Evolutionary conservation across 30 jellyfish, hydroid and myxozoan genomes (phyloP), one percentile per base, ranked within the genome.

Genomic region (Cassiopea xamachana): DNA sequence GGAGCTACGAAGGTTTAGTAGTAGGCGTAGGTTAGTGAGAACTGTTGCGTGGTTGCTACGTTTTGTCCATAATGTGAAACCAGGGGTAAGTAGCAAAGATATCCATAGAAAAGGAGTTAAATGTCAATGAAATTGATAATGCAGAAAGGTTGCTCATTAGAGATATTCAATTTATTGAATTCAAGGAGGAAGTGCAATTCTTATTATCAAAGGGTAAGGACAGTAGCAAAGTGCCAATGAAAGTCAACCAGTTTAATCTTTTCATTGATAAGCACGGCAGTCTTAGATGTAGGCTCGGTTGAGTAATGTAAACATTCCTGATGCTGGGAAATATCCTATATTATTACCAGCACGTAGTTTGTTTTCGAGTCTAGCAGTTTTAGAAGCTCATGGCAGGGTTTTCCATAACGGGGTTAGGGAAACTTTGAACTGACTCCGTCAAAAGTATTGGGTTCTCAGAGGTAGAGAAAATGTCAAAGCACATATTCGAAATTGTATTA

Each of bases 351-450:
- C 94, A 44, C 64, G 75, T n/a, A 75, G 62, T 62, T 46, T 51
- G 8, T 76, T n/a, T 73, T 70, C 79, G 15, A 50, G 14, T 12
- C 46, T 87, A 5, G 64, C 76, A 45, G 68, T 87, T 27, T 8
- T 4, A 48, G 94, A 87, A 6, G 55, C 89, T 19, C 94, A 76
- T 49, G 46, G 74, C 18, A 27, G 27, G 46, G 89, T 76, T 7
- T 87, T 87, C 47, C 94, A 87, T 48, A 60, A 87, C 50, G 90
- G 94, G 0, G 64, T 64, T n/a, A 39, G 87, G 60, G 94, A 85
- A 74, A 87, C 94, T 14, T 64, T 87, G 46, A 87, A 77, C 62
- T n/a, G 39, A 47, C 8, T 87, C 60, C 81, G 89, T 17, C 90
- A 81, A 62, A 69, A 73, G 72, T 76, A 74, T 27, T 27, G 39